Evolutionary conservation across 2,113 vertebrate genomes (phyloP), one percentile per base, ranked within the genome.

Genomic region (Lophura nycthemera): DNA sequence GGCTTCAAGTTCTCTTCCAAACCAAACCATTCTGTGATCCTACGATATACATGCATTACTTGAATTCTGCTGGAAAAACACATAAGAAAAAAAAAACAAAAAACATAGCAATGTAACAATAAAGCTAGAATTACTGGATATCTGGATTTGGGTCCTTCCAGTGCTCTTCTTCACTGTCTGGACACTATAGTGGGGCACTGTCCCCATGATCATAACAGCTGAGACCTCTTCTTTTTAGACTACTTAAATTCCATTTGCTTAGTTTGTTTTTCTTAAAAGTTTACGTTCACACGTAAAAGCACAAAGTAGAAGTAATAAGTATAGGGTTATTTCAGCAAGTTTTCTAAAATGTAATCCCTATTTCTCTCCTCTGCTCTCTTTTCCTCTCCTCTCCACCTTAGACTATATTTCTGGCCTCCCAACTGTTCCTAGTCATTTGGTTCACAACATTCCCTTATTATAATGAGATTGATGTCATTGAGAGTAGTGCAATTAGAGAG

Each of bases 161-260:
- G 22, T 67, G 64, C 34, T 10, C 36, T 71, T 2, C 29, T 75
- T 71, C 45, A 12, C 7, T 0, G 0, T 19, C 19, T 5, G 60
- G 57, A 18, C 32, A 24, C 16, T 30, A 22, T 25, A 25, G 29
- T 1, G 32, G 52, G 21, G 50, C 10, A 8, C 43, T 75, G 5
- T 59, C 5, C 13, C 65, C 4, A 1, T 0, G 25, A 43, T 24
- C 6, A 2, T 25, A 21, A 19, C n/a, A 69, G 22, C 19, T 20
- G 21, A 77, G 60, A 47, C 7, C 11, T 38, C 42, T 45, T 57
- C 18, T 64, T 18, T 47, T 42, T 36, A 45, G 52, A 57, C 6
- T 34, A 3, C 30, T 94, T 29, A 52, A 64, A 86, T 73, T 63
- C 20, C 13, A 7, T 48, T 75, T 66, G n/a, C 29, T 76, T 61